A percentile compares a stretch with the other conserved stretches of the same genome.
phyloP scores from a whole-genome alignment of 2,113 vertebrate genomes.

The Baryphthengus martii region DNA sequence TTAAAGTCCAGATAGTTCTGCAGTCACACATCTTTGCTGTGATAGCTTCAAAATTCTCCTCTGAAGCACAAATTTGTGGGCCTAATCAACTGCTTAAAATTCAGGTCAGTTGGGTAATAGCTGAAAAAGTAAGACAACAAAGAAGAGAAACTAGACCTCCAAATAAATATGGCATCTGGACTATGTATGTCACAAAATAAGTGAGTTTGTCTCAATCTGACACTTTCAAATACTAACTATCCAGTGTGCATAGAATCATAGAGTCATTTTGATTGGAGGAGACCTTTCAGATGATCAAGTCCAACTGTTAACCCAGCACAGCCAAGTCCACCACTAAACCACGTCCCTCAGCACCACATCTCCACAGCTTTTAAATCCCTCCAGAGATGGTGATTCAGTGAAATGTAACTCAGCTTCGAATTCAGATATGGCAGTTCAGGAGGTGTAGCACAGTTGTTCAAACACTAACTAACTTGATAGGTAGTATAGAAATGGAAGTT shows the following conservation, averaged over 20 bases:
- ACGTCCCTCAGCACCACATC: not conserved
- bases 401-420: not conserved
- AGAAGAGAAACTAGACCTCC: not conserved
- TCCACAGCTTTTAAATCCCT: not conserved
- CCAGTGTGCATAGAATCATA: too few relatives aligned
- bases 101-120: not conserved
- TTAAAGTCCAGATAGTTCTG: not conserved
- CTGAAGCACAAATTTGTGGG: not conserved
- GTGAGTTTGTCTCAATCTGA: not conserved
- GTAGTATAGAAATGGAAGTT: not conserved
- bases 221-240: not conserved
- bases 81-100: not conserved
- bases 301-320: too few relatives aligned
- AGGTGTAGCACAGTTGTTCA: not conserved
- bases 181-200: not conserved
- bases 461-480: not conserved
- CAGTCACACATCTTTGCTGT: not conserved
- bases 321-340: not conserved
- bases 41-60: not conserved
- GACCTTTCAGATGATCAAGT: too few relatives aligned
- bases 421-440: not conserved
- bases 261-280: too few relatives aligned
- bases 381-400: not conserved
- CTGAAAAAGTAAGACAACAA: not conserved
- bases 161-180: not conserved